phyloP scores from a whole-genome alignment of 2,888 invertebrate species.

The Thereva nobilitata region DNA sequence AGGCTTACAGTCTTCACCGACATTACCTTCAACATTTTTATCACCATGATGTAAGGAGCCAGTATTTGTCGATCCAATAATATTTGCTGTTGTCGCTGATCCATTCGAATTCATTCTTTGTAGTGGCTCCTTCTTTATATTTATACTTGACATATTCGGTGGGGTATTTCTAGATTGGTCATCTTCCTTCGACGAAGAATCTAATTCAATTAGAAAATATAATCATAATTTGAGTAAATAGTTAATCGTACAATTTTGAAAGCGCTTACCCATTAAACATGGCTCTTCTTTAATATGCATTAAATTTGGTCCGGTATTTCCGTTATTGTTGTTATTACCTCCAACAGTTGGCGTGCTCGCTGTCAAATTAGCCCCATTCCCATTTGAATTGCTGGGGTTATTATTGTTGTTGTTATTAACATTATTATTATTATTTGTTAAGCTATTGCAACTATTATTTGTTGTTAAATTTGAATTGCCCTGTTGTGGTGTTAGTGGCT shows the following conservation, averaged over 20 bases:
- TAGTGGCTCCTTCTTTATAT: conserved; percentile 37
- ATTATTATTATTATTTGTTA: not conserved
- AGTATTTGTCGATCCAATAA: conserved; percentile 39
- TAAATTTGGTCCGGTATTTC: conserved; percentile 14
- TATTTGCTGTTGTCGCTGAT: conserved; percentile 23
- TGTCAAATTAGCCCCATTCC: conserved; percentile 13
- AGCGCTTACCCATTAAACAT: conserved; percentile 17
- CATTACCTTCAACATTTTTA: conserved; percentile 16
- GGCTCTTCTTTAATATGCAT: conserved; percentile 34
- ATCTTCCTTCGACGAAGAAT: conserved; percentile 17
- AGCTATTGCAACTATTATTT: conserved; percentile 1
- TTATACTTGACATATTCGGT: conserved; percentile 29
- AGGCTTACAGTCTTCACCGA: conserved; percentile 37
- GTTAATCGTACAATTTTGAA: not conserved
- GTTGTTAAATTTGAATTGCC: not conserved
- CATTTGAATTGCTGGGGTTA: conserved; percentile 1
- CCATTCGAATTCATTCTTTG: conserved; percentile 39
- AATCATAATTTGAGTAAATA: not conserved
- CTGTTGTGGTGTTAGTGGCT: conserved; percentile 13
- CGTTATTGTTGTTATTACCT: conserved; percentile 12
- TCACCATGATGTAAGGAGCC: conserved; percentile 36
- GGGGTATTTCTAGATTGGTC: conserved; percentile 11
- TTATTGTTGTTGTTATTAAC: not conserved
- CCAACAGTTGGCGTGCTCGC: not conserved
- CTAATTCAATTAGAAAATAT: not conserved